Conservation (phyloP, 2,113 vertebrate genomes). For the Chrysochloris asiatica region DNA sequence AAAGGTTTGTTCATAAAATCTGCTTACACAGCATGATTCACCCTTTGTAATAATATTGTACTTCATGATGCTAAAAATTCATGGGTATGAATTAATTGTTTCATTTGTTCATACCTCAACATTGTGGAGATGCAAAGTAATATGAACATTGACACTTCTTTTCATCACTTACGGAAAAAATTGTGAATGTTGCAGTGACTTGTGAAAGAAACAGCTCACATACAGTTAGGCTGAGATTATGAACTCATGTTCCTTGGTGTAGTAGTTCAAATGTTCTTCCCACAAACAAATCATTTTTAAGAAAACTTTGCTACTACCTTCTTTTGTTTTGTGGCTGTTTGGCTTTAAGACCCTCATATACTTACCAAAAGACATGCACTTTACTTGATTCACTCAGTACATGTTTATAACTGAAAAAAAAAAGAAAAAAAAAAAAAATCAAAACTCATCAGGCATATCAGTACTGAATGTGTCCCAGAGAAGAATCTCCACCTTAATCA, state of each 20-base stretch:
- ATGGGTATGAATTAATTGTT: neutral
- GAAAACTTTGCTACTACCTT: neutral
- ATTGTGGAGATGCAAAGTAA: neutral
- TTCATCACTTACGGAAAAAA: slow-evolving; percentile 6
- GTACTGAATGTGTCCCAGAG: neutral
- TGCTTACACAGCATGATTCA: neutral
- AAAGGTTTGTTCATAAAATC: slow-evolving; percentile 38
- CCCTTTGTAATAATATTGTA: neutral
- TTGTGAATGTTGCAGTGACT: neutral
- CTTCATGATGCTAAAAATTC: slow-evolving; percentile 25
- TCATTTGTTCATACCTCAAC: neutral
- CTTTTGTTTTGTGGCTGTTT: neutral
- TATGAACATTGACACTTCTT: neutral
- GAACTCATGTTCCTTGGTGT: neutral
- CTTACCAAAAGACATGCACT: neutral
- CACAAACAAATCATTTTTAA: neutral
- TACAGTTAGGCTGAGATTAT: neutral
- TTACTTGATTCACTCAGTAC: neutral
- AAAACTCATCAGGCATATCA: neutral
- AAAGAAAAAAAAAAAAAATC: neutral
- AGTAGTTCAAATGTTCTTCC: neutral
- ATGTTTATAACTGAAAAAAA: neutral
- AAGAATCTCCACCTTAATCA: too few species aligned
- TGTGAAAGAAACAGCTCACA: neutral
- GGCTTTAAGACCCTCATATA: neutral